Percentiles rank a stretch among this genome's conserved stretches.
Evolutionary conservation across 2,113 vertebrate species (phyloP).

Genomic region (Heteronetta atricapilla): DNA sequence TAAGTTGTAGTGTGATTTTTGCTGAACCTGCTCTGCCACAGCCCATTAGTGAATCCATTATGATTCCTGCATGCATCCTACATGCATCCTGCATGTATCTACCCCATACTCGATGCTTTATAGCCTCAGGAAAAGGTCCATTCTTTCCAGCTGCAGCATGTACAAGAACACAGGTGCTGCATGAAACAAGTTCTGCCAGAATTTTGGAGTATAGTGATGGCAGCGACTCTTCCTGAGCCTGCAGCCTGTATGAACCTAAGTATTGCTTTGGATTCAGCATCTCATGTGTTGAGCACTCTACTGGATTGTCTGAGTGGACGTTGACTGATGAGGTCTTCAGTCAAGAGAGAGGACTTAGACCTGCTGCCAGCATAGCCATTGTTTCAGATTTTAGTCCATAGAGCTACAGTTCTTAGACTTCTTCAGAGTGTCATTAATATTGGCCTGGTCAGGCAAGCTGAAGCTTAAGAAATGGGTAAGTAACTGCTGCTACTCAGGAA

Average conservation of each 20-base stretch:
- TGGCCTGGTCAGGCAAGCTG: background rate
- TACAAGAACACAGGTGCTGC: background rate
- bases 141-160: background rate
- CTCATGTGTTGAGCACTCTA: background rate
- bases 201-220: background rate
- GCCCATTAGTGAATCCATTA: background rate
- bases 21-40: background rate
- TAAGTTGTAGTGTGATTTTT: background rate
- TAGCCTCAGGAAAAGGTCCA: background rate
- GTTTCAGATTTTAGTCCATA: background rate
- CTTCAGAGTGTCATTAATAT: background rate
- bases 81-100: background rate
- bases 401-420: background rate
- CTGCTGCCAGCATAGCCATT: background rate
- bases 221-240: background rate
- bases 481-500: background rate
- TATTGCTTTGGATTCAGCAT: background rate
- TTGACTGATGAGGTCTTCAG: background rate
- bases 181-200: background rate
- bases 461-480: background rate
- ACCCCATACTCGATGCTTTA: background rate
- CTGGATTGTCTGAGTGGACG: background rate
- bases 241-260: background rate
- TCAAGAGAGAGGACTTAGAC: background rate
- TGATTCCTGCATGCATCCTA: background rate